Evolutionary conservation across 2,888 invertebrate species (phyloP).

Genomic region (Ernsta delagoae): DNA sequence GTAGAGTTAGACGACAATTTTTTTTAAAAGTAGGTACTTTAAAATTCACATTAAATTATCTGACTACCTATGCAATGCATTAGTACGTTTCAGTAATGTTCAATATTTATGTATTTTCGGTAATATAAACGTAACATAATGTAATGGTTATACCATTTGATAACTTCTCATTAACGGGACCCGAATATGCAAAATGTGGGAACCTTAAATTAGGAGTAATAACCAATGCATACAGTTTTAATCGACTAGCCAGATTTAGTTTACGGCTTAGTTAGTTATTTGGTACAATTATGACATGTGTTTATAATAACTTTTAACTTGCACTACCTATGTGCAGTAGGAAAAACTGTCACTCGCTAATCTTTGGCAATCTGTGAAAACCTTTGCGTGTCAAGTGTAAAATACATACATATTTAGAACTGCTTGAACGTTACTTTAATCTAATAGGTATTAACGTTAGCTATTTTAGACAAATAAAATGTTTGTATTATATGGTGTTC

Average conservation of each 20-base stretch:
- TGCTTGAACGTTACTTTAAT: no score
- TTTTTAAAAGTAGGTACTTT: neutral
- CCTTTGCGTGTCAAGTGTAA: neutral
- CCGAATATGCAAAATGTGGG: slow-evolving; percentile 19
- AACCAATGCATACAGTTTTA: slow-evolving; percentile 17
- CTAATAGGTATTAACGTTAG: no score
- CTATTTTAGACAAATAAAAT: no score
- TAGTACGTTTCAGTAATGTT: no score
- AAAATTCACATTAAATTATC: no score
- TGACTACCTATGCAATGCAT: slow-evolving; percentile 2
- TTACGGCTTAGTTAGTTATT: neutral
- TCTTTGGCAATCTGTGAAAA: neutral
- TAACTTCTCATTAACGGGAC: slow-evolving; percentile 2
- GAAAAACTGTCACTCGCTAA: no score
- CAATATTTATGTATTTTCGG: no score
- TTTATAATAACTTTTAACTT: neutral
- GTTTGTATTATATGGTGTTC: no score
- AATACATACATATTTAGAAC: neutral
- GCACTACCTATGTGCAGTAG: no score
- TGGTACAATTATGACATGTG: no score
- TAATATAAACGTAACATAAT: no score
- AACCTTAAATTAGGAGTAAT: slow-evolving; percentile 27
- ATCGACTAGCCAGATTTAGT: neutral
- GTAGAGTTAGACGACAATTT: no score
- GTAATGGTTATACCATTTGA: slow-evolving; percentile 16